These are phyloP conservation scores for Thalassoma bifasciatum DNA, from an alignment of 2,113 vertebrate species.

Conservation along the genomic window DNA sequence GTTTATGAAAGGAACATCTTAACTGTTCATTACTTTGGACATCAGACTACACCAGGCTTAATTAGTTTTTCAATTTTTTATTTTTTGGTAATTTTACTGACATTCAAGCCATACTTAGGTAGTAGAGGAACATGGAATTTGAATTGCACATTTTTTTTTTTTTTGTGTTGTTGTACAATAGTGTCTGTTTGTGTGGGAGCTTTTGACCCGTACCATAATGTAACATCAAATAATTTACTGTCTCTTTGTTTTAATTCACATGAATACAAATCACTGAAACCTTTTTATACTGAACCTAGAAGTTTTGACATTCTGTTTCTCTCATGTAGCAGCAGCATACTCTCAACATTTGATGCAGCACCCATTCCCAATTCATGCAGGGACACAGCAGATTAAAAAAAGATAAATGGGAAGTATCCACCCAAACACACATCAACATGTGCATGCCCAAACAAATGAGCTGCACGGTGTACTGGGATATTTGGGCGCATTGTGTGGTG, in stretches of 20 bases:
- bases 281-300: not conserved
- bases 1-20: too few relatives aligned
- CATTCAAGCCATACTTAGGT: too few relatives aligned
- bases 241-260: not conserved
- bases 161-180: too few relatives aligned
- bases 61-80: too few relatives aligned
- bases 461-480: constrained; percentile 48
- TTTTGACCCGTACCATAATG: too few relatives aligned
- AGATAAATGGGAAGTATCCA: constrained; percentile 7
- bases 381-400: not conserved
- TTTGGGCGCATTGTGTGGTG: constrained; percentile 60
- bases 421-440: constrained; percentile 5
- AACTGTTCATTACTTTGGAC: too few relatives aligned
- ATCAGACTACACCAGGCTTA: too few relatives aligned
- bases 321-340: not conserved
- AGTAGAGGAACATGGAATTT: too few relatives aligned
- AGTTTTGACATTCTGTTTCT: not conserved
- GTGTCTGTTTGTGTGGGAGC: too few relatives aligned
- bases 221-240: too few relatives aligned
- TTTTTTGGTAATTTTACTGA: too few relatives aligned
- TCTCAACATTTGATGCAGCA: not conserved
- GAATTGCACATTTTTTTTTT: too few relatives aligned
- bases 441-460: constrained; percentile 49
- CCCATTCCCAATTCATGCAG: not conserved
- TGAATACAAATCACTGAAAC: not conserved